A percentile compares a stretch with the other conserved stretches of the same genome.
phyloP scores from a whole-genome alignment of 2,113 vertebrate species.

The Pseudorectes ferrugineus region DNA sequence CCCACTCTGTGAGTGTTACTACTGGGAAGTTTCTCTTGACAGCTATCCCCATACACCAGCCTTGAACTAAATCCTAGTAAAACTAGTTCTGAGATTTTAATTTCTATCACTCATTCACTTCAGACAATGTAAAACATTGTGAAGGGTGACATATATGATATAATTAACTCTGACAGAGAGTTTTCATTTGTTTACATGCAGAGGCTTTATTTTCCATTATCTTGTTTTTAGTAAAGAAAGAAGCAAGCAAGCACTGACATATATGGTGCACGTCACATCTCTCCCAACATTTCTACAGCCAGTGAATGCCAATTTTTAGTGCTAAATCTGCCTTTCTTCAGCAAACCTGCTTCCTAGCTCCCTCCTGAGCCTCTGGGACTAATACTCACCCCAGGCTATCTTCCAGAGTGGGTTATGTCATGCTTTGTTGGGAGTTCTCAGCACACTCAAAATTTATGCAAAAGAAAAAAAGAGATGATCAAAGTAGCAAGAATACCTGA shows the following conservation, averaged over 20 bases:
- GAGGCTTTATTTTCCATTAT: slow-evolving; percentile 9
- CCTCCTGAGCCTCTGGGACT: not conserved
- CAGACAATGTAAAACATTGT: slow-evolving; percentile 3
- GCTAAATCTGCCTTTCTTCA: not conserved
- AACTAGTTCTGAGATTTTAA: slow-evolving; percentile 24
- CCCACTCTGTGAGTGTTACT: not conserved
- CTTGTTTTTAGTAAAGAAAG: not conserved
- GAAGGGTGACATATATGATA: not conserved
- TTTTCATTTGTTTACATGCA: slow-evolving; percentile 24
- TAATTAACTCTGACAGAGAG: not conserved
- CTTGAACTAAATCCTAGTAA: slow-evolving; percentile 19
- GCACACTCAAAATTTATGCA: slow-evolving; percentile 15
- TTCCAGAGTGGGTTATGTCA: not conserved
- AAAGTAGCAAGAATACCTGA: slow-evolving; percentile 57
- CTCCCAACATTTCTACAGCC: not conserved
- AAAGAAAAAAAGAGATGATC: slow-evolving; percentile 23
- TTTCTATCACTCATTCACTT: slow-evolving; percentile 30
- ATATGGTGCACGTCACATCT: not conserved
- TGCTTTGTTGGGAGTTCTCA: slow-evolving; percentile 10
- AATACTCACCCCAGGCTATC: not conserved
- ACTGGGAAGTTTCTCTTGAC: slow-evolving; percentile 10
- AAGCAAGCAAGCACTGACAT: not conserved
- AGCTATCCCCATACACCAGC: not conserved
- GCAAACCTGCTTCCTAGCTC: not conserved
- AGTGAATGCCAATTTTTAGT: not conserved